phyloP scores from a whole-genome alignment of 2,113 vertebrate species.

The Limnothrissa miodon region DNA sequence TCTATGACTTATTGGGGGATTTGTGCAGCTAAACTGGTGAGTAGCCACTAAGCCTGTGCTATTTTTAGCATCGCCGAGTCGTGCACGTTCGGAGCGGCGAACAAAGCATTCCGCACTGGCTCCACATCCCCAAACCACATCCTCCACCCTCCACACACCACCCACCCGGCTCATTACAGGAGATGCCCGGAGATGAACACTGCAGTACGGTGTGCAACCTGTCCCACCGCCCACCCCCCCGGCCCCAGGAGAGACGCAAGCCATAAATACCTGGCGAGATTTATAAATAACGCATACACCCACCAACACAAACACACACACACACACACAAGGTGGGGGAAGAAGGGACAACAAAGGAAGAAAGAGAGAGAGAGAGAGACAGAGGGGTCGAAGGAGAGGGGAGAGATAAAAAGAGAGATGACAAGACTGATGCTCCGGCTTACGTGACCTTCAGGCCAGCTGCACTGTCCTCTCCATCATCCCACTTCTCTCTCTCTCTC shows the following conservation, averaged over 20 bases:
- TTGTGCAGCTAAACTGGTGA: background rate
- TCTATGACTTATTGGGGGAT: slow-evolving; percentile 9
- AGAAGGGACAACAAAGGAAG: background rate
- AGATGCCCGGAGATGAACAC: background rate
- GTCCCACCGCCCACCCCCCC: background rate
- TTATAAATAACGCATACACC: slow-evolving; percentile 24
- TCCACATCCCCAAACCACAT: background rate
- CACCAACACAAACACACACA: too few species aligned
- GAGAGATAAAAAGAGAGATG: background rate
- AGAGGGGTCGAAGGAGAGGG: slow-evolving; percentile 32
- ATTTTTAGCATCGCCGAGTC: background rate
- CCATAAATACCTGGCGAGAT: background rate
- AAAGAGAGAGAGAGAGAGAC: slow-evolving; percentile 9
- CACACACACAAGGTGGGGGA: slow-evolving; percentile 26
- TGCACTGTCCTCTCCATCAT: slow-evolving; percentile 10
- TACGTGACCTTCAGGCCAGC: slow-evolving; percentile 48
- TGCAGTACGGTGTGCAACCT: background rate
- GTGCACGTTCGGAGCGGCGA: background rate
- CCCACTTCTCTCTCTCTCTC: background rate
- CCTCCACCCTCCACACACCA: background rate
- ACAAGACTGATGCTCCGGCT: slow-evolving; percentile 26
- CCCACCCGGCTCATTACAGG: background rate
- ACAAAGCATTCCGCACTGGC: background rate
- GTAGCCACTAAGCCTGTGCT: background rate
- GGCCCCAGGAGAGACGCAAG: background rate